Evolutionary conservation across 1,140 invertebrate genomes (phyloP).

Genomic region (Zaprionus ghesquierei): DNA sequence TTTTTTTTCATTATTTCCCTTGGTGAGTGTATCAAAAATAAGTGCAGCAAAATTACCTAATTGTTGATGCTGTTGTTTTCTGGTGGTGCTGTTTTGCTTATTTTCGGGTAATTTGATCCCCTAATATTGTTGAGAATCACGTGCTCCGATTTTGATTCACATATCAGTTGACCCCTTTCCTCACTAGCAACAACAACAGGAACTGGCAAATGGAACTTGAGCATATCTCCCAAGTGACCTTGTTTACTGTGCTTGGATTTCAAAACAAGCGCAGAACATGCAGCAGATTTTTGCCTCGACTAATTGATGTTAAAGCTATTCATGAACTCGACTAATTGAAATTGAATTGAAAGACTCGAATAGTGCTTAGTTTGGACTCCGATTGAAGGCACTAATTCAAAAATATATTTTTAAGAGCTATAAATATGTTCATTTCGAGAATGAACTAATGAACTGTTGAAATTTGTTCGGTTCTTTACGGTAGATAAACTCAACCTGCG

Average conservation of each 20-base stretch:
- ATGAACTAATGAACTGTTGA: background rate
- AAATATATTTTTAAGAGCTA: background rate
- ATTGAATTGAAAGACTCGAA: conserved; percentile 33
- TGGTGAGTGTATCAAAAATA: background rate
- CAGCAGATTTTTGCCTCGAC: conserved; percentile 1
- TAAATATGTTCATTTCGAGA: background rate
- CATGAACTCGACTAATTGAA: conserved; percentile 60
- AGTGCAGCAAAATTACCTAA: background rate
- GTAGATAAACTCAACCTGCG: background rate
- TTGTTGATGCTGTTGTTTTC: conserved; percentile 20
- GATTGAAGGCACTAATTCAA: conserved; percentile 40
- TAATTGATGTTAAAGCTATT: conserved; percentile 69
- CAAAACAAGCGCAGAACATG: conserved; percentile 52
- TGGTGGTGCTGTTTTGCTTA: conserved; percentile 6
- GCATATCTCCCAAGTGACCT: conserved; percentile 49
- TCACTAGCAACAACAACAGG: conserved; percentile 11
- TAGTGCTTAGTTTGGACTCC: conserved; percentile 25
- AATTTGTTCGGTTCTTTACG: background rate
- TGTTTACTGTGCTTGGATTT: conserved; percentile 65
- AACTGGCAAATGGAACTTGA: conserved; percentile 41
- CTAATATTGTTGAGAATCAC: conserved; percentile 68
- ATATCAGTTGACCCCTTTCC: conserved; percentile 72
- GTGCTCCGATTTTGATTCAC: conserved; percentile 60
- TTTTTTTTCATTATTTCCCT: background rate
- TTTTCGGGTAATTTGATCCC: conserved; percentile 62